Evolutionary conservation across 1,140 invertebrate genomes (phyloP).

Genomic region (Globodera ellingtonae): DNA sequence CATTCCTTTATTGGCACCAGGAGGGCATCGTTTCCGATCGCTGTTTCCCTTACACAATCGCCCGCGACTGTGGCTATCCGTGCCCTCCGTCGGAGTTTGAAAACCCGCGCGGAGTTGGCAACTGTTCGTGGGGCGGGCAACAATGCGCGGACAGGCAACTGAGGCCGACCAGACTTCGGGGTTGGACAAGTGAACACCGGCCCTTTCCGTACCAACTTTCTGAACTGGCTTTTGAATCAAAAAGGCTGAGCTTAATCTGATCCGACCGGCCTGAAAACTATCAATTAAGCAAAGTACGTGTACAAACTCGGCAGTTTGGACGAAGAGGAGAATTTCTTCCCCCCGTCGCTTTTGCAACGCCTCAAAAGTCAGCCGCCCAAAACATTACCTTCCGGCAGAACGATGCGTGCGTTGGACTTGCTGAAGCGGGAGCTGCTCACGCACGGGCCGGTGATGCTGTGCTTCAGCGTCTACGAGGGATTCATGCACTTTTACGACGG

Average conservation of each 20-base stretch:
- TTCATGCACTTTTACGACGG: constrained; percentile 43
- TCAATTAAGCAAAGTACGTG: constrained; percentile 36
- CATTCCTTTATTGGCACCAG: constrained; percentile 29
- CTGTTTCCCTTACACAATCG: constrained; percentile 30
- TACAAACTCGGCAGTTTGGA: constrained; percentile 37
- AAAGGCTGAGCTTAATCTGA: too few relatives aligned
- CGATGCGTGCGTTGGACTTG: constrained; percentile 15
- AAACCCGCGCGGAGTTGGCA: constrained; percentile 18
- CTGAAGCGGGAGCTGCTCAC: constrained; percentile 20
- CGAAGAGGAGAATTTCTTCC: constrained; percentile 22
- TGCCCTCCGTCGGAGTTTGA: constrained; percentile 27
- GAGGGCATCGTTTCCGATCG: constrained; percentile 19
- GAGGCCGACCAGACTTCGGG: not conserved
- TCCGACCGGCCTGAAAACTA: too few relatives aligned
- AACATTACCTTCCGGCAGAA: constrained; percentile 15
- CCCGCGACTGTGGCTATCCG: constrained; percentile 22
- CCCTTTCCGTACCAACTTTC: too few relatives aligned
- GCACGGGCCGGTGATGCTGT: constrained; percentile 33
- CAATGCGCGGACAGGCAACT: constrained; percentile 16
- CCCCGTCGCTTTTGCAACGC: constrained; percentile 8
- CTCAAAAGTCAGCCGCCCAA: constrained; percentile 7
- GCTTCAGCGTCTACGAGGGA: constrained; percentile 37
- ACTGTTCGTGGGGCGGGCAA: not conserved
- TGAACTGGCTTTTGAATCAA: too few relatives aligned
- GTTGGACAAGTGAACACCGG: not conserved